Conservation (phyloP, 1,140 invertebrate species). For the Sesamia nonagrioides region DNA sequence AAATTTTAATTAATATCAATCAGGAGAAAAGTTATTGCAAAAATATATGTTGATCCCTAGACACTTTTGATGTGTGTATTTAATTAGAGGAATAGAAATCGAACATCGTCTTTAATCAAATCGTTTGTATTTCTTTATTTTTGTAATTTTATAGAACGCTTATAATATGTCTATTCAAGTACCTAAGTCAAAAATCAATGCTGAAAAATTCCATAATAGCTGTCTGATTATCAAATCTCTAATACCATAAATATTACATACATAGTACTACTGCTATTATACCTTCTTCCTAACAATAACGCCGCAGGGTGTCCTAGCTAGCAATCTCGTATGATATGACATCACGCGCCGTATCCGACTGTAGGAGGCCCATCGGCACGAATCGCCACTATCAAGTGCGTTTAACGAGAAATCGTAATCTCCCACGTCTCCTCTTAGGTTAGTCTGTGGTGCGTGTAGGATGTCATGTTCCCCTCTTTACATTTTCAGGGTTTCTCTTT, state of each 20-base stretch:
- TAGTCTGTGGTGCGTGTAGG: not conserved
- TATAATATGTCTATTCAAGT: too few relatives aligned
- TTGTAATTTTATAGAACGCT: too few relatives aligned
- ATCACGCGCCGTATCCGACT: slow-evolving; percentile 10
- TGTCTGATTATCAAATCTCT: not conserved
- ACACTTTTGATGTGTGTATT: too few relatives aligned
- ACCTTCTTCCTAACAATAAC: slow-evolving; percentile 1
- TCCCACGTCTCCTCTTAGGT: not conserved
- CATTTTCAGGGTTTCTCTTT: too few relatives aligned
- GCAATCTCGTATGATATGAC: slow-evolving; percentile 25
- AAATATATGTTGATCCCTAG: too few relatives aligned
- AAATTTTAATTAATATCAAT: too few relatives aligned
- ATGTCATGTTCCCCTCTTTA: slow-evolving; percentile 6
- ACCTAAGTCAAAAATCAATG: too few relatives aligned
- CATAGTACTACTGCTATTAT: not conserved
- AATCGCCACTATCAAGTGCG: not conserved
- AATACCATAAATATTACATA: not conserved
- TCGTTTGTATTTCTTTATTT: too few relatives aligned
- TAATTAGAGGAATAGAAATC: too few relatives aligned
- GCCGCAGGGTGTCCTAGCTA: slow-evolving; percentile 20
- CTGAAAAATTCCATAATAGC: too few relatives aligned
- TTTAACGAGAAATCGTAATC: slow-evolving; percentile 1
- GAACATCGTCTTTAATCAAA: too few relatives aligned
- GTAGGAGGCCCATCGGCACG: not conserved
- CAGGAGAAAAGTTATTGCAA: too few relatives aligned